Percentiles rank a stretch among this genome's conserved stretches.
Evolutionary conservation across 2,888 invertebrate species (phyloP).

Genomic region (Spisula subtruncata): DNA sequence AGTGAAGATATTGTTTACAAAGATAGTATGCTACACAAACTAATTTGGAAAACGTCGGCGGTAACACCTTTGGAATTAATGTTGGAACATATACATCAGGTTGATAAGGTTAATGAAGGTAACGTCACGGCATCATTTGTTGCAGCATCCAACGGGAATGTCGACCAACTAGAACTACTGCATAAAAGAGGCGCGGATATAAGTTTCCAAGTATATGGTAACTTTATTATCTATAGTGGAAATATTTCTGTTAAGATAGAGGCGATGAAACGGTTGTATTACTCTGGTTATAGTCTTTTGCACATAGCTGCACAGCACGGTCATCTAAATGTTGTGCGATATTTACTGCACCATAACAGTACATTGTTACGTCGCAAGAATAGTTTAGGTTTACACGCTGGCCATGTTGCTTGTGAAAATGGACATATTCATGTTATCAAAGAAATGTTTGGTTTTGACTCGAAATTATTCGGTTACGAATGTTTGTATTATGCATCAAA

Average conservation of each 20-base stretch:
- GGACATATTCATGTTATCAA: constrained; percentile 34
- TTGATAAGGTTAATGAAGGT: constrained; percentile 37
- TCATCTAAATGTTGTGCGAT: constrained; percentile 24
- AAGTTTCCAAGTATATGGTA: neutral
- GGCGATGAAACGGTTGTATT: constrained; percentile 1
- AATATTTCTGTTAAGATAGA: neutral
- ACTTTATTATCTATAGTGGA: neutral
- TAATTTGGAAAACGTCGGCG: neutral
- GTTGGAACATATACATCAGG: neutral
- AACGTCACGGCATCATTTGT: constrained; percentile 42
- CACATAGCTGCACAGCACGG: constrained; percentile 57
- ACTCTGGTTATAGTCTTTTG: constrained; percentile 44
- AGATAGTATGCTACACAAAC: neutral
- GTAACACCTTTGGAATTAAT: neutral
- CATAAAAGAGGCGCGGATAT: constrained; percentile 39
- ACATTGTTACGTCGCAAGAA: neutral
- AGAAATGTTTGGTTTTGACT: neutral
- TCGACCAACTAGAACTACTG: constrained; percentile 34
- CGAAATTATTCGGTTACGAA: neutral
- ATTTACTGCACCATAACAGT: constrained; percentile 24
- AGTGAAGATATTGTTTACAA: neutral
- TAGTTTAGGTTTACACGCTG: constrained; percentile 14
- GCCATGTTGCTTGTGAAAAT: constrained; percentile 54
- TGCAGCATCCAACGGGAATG: constrained; percentile 47
- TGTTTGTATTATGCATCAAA: constrained; percentile 39